Conservation (phyloP, 2,888 invertebrate genomes). For the Erebia aethiops region DNA sequence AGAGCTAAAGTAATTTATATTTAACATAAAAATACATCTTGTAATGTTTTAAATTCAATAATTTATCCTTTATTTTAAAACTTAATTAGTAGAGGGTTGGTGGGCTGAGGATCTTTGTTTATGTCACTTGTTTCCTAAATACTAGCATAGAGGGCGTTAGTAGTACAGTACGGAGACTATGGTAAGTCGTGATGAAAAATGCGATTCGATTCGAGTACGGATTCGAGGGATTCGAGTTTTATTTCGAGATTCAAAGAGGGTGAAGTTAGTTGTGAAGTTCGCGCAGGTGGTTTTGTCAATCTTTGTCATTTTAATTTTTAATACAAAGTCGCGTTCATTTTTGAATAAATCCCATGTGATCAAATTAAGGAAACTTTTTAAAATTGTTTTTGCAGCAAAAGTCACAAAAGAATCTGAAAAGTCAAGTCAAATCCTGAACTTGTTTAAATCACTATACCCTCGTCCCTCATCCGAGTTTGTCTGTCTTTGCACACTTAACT, state of each 20-base stretch:
- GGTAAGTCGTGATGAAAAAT: background rate
- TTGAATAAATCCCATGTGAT: no score
- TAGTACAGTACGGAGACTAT: slow-evolving; percentile 12
- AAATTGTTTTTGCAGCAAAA: no score
- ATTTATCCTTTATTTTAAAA: no score
- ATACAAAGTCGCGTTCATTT: no score
- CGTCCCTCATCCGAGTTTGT: no score
- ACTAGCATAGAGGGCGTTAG: slow-evolving; percentile 33
- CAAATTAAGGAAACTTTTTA: no score
- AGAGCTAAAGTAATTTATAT: background rate
- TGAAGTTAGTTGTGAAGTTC: slow-evolving; percentile 14
- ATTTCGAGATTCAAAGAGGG: background rate
- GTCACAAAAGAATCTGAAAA: no score
- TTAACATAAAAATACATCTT: background rate
- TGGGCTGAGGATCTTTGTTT: slow-evolving; percentile 27
- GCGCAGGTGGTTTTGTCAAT: slow-evolving; percentile 3
- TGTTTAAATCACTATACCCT: no score
- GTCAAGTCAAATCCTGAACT: no score
- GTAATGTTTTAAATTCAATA: background rate
- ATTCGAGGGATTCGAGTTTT: no score
- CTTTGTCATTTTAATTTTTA: background rate
- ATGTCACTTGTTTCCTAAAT: slow-evolving; percentile 29
- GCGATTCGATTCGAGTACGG: slow-evolving; percentile 2
- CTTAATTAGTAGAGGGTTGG: background rate
- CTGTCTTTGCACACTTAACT: no score